These are phyloP conservation scores for Sylvia atricapilla DNA, from an alignment of 2,113 vertebrate species.

Conservation along the genomic window DNA sequence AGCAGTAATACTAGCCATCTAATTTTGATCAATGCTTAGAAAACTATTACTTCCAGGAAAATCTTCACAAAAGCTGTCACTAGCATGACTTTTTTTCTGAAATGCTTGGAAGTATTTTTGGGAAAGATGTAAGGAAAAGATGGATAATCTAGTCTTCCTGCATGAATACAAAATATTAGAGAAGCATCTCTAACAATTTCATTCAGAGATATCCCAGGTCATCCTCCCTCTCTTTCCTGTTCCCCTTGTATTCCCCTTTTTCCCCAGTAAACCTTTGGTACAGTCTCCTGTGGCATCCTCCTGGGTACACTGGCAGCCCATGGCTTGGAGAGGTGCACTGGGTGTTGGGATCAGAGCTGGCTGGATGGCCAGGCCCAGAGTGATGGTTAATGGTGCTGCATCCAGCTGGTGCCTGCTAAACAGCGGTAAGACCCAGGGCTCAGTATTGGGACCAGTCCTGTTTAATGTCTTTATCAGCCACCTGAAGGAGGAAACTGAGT, in stretches of 20 bases:
- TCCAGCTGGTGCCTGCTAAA: neutral
- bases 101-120: neutral
- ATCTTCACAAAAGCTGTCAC: neutral
- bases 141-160: neutral
- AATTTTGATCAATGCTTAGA: neutral
- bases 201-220: neutral
- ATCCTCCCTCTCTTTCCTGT: neutral
- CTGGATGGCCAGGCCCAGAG: fast-evolving
- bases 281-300: neutral
- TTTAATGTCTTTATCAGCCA: neutral
- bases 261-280: neutral
- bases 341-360: neutral
- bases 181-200: neutral
- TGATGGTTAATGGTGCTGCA: neutral
- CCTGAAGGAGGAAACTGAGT: neutral
- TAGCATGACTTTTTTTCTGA: neutral
- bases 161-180: neutral
- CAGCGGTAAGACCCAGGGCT: neutral
- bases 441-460: neutral
- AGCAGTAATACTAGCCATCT: neutral
- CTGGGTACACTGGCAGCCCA: neutral
- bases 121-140: neutral
- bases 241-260: neutral
- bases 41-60: neutral
- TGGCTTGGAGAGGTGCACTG: neutral